Conservation (phyloP, 2,113 vertebrate genomes). For the Psophia crepitans region DNA sequence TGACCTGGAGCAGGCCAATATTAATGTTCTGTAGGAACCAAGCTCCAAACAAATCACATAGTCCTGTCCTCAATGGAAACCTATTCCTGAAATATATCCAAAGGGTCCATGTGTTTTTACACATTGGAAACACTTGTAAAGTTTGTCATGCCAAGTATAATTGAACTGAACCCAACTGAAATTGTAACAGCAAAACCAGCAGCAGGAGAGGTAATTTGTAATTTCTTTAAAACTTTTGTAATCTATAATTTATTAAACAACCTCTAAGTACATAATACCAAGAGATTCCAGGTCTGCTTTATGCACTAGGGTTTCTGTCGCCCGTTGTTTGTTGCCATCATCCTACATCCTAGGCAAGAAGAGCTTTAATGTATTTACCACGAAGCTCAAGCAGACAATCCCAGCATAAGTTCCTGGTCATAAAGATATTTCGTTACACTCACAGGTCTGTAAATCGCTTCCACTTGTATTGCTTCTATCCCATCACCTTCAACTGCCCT, state of each 20-base stretch:
- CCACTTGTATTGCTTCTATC: not conserved
- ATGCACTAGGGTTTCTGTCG: not conserved
- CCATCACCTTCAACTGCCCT: not conserved
- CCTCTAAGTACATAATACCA: not conserved
- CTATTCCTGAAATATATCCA: slow-evolving; percentile 8
- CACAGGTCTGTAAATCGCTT: not conserved
- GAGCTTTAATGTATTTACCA: no score
- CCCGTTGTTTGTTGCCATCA: not conserved
- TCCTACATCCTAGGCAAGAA: not conserved
- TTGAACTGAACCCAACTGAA: not conserved
- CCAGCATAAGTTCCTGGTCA: not conserved
- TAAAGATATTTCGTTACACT: not conserved
- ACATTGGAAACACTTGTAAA: slow-evolving; percentile 6
- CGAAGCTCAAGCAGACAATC: not conserved
- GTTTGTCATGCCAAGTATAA: slow-evolving; percentile 1
- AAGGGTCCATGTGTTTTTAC: not conserved
- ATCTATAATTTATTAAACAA: not conserved
- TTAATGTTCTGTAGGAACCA: not conserved
- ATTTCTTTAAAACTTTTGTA: slow-evolving; percentile 5
- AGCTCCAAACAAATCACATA: not conserved
- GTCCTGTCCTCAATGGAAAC: not conserved
- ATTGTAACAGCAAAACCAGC: slow-evolving; percentile 11
- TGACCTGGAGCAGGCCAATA: not conserved
- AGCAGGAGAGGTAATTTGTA: not conserved
- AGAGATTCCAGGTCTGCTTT: not conserved